phyloP scores from a whole-genome alignment of 2,888 invertebrate genomes.

The Eudasyphora cyanicolor region DNA sequence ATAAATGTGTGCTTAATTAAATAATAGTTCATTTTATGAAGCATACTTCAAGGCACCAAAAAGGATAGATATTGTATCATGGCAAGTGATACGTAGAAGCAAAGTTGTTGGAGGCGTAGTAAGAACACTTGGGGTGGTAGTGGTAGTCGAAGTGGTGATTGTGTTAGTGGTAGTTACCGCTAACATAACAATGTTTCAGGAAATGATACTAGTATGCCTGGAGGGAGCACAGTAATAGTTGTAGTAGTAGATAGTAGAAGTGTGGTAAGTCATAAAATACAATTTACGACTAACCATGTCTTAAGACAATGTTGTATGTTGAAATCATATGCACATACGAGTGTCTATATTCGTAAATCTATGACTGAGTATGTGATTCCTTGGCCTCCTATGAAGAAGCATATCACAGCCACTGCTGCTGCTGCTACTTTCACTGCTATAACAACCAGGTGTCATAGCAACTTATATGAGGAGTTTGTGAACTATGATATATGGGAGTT shows the following conservation, averaged over 20 bases:
- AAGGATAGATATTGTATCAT: too few species aligned
- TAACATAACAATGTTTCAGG: background rate
- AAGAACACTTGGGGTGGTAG: background rate
- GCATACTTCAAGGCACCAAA: conserved; percentile 9
- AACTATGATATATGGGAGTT: background rate
- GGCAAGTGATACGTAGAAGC: background rate
- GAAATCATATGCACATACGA: background rate
- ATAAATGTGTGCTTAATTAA: conserved; percentile 29
- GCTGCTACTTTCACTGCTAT: too few species aligned
- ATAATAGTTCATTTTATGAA: conserved; percentile 6
- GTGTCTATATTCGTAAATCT: too few species aligned
- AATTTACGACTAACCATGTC: background rate
- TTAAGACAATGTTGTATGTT: background rate
- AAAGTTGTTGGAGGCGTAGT: background rate
- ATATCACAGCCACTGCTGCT: background rate
- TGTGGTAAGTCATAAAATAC: background rate
- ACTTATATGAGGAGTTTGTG: background rate
- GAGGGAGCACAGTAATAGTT: too few species aligned
- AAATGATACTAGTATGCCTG: background rate
- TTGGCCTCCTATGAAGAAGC: background rate
- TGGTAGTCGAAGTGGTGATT: too few species aligned
- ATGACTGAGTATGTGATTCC: too few species aligned
- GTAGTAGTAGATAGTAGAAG: background rate
- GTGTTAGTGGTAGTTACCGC: background rate
- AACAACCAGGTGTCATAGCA: background rate